Conservation (phyloP, 2,888 invertebrate species). For the Anoncus sp. region DNA sequence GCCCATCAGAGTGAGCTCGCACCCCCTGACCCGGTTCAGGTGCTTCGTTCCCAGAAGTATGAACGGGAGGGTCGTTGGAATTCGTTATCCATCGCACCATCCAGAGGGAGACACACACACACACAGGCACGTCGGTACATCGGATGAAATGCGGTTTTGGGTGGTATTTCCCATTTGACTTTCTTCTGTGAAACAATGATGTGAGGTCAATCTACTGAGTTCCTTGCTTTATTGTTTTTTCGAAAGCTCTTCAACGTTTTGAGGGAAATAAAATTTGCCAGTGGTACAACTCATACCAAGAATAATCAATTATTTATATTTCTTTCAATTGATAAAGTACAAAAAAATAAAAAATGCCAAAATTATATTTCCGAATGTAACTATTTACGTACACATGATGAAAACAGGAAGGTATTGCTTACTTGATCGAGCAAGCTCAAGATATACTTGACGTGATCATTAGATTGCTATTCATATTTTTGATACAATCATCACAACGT, state of each 20-base stretch:
- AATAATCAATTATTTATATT: neutral
- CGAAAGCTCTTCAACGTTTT: conserved; percentile 2
- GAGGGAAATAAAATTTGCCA: conserved; percentile 3
- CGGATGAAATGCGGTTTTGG: conserved; percentile 66
- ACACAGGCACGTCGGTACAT: conserved; percentile 65
- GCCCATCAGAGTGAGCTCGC: conserved; percentile 17
- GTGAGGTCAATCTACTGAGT: too few species aligned
- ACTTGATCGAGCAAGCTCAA: neutral
- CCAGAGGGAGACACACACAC: conserved; percentile 59
- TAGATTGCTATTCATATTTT: conserved; percentile 8
- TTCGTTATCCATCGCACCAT: conserved; percentile 55
- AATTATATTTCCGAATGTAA: conserved; percentile 11
- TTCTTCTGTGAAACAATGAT: conserved; percentile 44
- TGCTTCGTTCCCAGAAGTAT: conserved; percentile 60
- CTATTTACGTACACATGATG: conserved; percentile 36
- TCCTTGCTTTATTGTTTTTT: conserved; percentile 64
- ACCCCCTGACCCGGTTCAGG: conserved; percentile 48
- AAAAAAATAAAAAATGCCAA: neutral
- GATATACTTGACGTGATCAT: neutral
- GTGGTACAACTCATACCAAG: neutral
- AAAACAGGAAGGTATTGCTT: neutral
- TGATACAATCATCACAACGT: neutral
- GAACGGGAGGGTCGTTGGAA: conserved; percentile 20
- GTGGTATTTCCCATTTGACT: conserved; percentile 65
- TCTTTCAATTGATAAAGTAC: neutral